Percentiles rank a stretch among this genome's conserved stretches.
These are phyloP conservation scores for Paramisgurnus dabryanus DNA, from an alignment of 2,113 vertebrate species.

Conservation along the genomic window DNA sequence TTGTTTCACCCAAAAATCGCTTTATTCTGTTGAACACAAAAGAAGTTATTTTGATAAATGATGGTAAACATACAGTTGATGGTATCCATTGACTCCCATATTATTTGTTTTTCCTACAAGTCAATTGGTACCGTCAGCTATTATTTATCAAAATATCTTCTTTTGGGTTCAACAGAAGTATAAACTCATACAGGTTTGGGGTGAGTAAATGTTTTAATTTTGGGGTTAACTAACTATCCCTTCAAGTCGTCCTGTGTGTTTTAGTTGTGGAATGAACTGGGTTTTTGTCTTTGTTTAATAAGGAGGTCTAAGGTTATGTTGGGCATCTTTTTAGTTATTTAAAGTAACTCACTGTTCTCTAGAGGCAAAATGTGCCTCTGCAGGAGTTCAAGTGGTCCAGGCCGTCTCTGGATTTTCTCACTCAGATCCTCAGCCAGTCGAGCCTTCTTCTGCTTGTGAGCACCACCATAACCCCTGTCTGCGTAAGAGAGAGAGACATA, in stretches of 20 bases:
- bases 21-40: too few relatives aligned
- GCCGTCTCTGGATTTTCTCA: constrained; percentile 71
- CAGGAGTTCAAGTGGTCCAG: constrained; percentile 68
- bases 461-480: constrained; percentile 66
- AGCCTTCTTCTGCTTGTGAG: constrained; percentile 76
- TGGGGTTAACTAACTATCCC: too few relatives aligned
- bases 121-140: too few relatives aligned
- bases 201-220: too few relatives aligned
- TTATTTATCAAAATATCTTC: too few relatives aligned
- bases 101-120: too few relatives aligned
- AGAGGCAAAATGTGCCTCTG: constrained; percentile 68
- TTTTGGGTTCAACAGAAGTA: too few relatives aligned
- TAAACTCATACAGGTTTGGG: too few relatives aligned
- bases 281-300: constrained; percentile 1
- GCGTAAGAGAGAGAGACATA: constrained; percentile 29
- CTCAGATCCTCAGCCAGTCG: constrained; percentile 72
- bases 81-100: too few relatives aligned
- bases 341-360: constrained; percentile 53
- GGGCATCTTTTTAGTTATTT: constrained; percentile 15
- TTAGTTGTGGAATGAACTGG: not conserved
- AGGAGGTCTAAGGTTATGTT: constrained; percentile 3
- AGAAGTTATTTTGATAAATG: too few relatives aligned
- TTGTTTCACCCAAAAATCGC: too few relatives aligned
- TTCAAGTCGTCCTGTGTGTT: not conserved
- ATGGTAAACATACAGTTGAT: too few relatives aligned